phyloP scores from a whole-genome alignment of 2,113 vertebrate genomes.

The Pelmatolapia mariae region DNA sequence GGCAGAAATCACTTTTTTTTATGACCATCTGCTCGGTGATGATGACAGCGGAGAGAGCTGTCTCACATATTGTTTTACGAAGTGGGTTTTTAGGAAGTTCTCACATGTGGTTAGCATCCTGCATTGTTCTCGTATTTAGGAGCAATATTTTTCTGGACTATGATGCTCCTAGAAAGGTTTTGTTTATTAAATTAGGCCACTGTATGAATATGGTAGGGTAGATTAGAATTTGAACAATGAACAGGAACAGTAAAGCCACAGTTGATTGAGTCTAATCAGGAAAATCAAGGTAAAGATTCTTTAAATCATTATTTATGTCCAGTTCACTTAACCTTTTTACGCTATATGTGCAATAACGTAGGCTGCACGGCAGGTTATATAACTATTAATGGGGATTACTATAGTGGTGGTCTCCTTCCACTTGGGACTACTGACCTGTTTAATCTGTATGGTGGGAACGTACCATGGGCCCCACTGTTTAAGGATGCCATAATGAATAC shows the following conservation, averaged over 20 bases:
- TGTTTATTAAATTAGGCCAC: neutral
- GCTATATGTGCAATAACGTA: neutral
- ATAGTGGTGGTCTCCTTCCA: neutral
- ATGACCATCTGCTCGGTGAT: neutral
- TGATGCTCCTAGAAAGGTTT: neutral
- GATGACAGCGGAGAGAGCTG: neutral
- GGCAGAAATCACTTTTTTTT: neutral
- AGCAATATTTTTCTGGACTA: neutral
- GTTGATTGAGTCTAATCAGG: neutral
- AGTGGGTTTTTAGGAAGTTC: neutral
- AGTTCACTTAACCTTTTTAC: neutral
- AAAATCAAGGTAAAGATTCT: neutral
- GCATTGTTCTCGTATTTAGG: neutral
- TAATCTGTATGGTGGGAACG: neutral
- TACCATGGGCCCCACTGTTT: neutral
- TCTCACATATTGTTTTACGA: neutral
- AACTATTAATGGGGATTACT: neutral
- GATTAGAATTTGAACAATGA: neutral
- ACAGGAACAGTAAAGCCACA: neutral
- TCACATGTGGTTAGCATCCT: constrained; percentile 23
- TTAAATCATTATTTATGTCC: neutral
- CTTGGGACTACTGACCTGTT: neutral
- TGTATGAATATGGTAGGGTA: neutral
- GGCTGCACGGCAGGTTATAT: neutral
- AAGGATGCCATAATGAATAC: neutral